Conservation (phyloP, 2,888 invertebrate species). For the Achlya flavicornis region DNA sequence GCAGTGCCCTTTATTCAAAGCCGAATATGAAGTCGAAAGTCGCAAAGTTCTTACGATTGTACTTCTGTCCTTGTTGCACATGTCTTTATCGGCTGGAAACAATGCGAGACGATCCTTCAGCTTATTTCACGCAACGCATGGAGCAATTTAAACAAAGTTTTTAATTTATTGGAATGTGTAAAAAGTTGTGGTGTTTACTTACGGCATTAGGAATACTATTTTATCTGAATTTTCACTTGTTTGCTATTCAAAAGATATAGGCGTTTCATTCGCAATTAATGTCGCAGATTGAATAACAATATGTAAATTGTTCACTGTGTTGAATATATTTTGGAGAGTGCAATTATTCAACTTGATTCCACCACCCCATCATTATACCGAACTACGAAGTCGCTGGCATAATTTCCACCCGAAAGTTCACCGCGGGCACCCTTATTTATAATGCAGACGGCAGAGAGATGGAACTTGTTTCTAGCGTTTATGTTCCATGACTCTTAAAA, state of each 20-base stretch:
- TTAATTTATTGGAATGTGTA: constrained; percentile 8
- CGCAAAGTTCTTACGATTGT: constrained; percentile 69
- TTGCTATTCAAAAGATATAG: not conserved
- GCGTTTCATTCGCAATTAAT: not conserved
- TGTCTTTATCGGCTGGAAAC: constrained; percentile 73
- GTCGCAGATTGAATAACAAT: not conserved
- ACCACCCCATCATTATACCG: too few relatives aligned
- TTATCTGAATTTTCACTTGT: not conserved
- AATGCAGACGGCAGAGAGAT: too few relatives aligned
- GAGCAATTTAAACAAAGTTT: constrained; percentile 13
- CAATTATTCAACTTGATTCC: too few relatives aligned
- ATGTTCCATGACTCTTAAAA: too few relatives aligned
- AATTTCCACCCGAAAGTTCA: too few relatives aligned
- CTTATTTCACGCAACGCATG: constrained; percentile 34
- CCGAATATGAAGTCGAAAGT: constrained; percentile 61
- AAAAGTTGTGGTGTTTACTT: constrained; percentile 2
- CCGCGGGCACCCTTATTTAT: too few relatives aligned
- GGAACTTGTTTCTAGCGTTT: too few relatives aligned
- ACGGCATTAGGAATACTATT: not conserved
- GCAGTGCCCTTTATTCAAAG: constrained; percentile 47
- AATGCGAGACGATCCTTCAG: constrained; percentile 51
- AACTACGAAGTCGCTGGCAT: too few relatives aligned
- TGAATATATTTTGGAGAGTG: not conserved
- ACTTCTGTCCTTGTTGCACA: constrained; percentile 76
- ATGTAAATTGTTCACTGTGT: not conserved